Evolutionary conservation across 2,113 vertebrate species (phyloP), one percentile per base, ranked within the genome.

Genomic region (Platysteira castanea): DNA sequence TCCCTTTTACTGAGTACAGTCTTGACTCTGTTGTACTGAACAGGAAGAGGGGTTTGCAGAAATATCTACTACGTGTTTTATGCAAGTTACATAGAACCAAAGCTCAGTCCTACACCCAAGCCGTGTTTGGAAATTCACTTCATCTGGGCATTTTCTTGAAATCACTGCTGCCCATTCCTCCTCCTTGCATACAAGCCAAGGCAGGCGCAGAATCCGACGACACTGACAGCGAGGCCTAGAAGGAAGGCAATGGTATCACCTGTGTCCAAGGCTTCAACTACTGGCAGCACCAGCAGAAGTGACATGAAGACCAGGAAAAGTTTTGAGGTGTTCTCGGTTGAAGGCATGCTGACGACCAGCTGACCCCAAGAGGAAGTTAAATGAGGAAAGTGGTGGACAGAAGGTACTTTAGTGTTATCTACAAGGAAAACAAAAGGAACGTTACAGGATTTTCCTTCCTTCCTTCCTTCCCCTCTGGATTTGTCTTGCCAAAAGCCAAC

Each of bases 181-280:
- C 95, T 98, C 91, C 99, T 98, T 15, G 99, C 98, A 42, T 99
- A 99, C 90, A 99, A 98, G 74, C 99, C 99, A 46, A 99, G 96
- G 74, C 98, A 99, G 78, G 98, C 99, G 78, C 99, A 99, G 59
- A 99, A 97, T 20, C 99, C 99, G 7, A 99, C 71, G 24, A 98
- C 71, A 22, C 98, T 97, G 77, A 99, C 64, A 52, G 98, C 59
- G 10, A 98, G 95, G 52, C 98, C 98, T 37, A 99, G 75, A 16
- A 99, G 96, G 65, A 99, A 97, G 24, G 99, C 99, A 6, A 99
- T 71, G 2, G 98, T 98, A 87, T 99, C 99, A 39, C 99, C 99
- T 3, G 98, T 95, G 5, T 99, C 99, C 90, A 99, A 97, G 42
- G 99, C 99, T 97, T 99, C 98, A 33, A 86, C 99, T 11, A 73